These are phyloP conservation scores for Ischnura elegans DNA, from an alignment of 2,888 invertebrate genomes.

Conservation along the genomic window DNA sequence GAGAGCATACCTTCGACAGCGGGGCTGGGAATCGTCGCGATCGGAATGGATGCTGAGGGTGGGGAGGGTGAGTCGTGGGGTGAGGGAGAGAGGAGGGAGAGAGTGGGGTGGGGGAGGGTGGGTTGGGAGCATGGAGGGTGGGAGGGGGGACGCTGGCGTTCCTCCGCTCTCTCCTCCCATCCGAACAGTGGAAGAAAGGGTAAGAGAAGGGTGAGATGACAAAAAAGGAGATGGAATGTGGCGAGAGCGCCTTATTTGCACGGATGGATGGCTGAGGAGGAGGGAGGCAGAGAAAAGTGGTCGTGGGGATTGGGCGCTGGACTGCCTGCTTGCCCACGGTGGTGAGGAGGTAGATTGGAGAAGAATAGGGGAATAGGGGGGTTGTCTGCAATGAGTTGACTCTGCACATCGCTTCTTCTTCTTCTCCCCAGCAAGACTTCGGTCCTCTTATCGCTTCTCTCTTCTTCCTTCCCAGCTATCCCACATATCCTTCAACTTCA, in stretches of 20 bases:
- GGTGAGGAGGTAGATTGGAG: background rate
- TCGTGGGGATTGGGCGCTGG: slow-evolving; percentile 19
- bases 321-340: background rate
- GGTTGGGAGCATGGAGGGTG: background rate
- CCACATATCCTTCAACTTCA: slow-evolving; percentile 4
- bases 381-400: slow-evolving; percentile 57
- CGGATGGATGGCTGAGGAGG: background rate
- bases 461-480: background rate
- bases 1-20: background rate
- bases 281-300: slow-evolving; percentile 21
- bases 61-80: background rate
- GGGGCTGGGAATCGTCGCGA: background rate
- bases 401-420: background rate
- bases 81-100: background rate
- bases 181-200: background rate
- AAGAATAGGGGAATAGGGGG: slow-evolving; percentile 55
- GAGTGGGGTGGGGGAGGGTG: background rate
- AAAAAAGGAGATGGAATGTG: slow-evolving; percentile 66
- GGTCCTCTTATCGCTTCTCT: background rate
- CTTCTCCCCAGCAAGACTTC: background rate
- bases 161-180: background rate
- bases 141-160: background rate
- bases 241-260: slow-evolving; percentile 58
- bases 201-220: slow-evolving; percentile 1
- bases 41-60: slow-evolving; percentile 3